Evolutionary conservation across 2,888 invertebrate genomes (phyloP), one percentile per base, ranked within the genome.

Genomic region (Apodemia zela): DNA sequence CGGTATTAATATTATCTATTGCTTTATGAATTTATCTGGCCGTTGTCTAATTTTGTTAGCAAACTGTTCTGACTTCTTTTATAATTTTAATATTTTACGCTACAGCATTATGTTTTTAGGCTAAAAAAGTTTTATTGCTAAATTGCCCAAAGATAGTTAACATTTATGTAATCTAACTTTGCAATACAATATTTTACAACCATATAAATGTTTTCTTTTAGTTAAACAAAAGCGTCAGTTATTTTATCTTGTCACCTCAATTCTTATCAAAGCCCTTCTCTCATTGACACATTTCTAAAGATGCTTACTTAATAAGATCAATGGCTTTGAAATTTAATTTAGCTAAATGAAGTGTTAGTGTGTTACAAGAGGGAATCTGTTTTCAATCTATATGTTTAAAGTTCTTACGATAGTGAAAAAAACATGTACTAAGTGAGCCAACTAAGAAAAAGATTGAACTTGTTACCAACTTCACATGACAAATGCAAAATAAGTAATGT

Each of bases 241-340:
- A 65, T 63, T 63, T 67, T 67, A 67, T 62, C 59, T 64, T 60
- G 60, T 58, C 60, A 61, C 63, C 35, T 42, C 51, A 57, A 51
- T 42, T 54, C 42, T 61, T 67, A 59, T 59, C 59, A 38, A 29
- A 38, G 2, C 29, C 59, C 15, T 13, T 38, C n/a, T 42, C 18
- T 57, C 57, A 62, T 7, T 33, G 25, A 47, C 17, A 47, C 17
- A n/a, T 47, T 17, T 47, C n/a, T 47, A 17, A 47, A 17, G 7
- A n/a, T 13, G 38, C 13, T 3, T 25, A 15, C 5, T 2, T 47
- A 47, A 45, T n/a, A 47, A 47, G 3, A 47, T 47, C 17, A n/a
- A 8, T 17, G 2, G 8, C 0, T 47, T 47, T 47, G 47, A 17
- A 17, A 17, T 47, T 17, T 17, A 15, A 15, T 17, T 47, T 60